Evolutionary conservation across 1,140 invertebrate species (phyloP), one percentile per base, ranked within the genome.

Genomic region (Drosophila kepulauana): DNA sequence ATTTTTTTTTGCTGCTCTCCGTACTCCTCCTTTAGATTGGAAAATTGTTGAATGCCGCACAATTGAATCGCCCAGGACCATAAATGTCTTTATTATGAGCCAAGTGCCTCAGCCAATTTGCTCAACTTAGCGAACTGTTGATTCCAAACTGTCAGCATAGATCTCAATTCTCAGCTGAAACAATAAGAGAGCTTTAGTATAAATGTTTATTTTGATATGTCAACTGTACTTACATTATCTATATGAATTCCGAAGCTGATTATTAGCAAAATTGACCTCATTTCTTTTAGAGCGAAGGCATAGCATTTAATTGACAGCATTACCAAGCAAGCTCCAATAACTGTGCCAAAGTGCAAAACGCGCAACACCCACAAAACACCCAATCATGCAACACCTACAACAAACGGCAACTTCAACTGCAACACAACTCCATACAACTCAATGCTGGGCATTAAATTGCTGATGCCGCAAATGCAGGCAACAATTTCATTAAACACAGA

Each of bases 401-500:
- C 62, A 71, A 58, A 43, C 41, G 35, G 20, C 20, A 25, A 25
- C 20, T 25, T 25, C 48, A 66, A 38, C 35, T 38, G 16, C 62
- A 69, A 51, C 66, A 54, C 45, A 72, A 49, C 43, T 54, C 56
- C 43, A 41, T 11, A 54, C 25, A 8, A 15, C 48, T 11, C 68
- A 76, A 72, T 45, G 58, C 75, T 78, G 75, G 73, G 66, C 76
- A 82, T 79, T 82, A 79, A 85, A 86, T 87, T 86, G 82, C 66
- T 67, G 70, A 84, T 77, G 80, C 65, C 68, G 74, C 75, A 71
- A 65, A 78, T 86, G 82, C 65, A 75, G 82, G 67, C 82, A 80
- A 88, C 84, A 88, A 89, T 88, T 88, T 88, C 70, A 72, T 81
- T 88, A 88, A 88, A 78, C 85, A 88, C 75, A 89, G 85, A 79